These are phyloP conservation scores for Phasia obesa DNA, from an alignment of 2,888 invertebrate species.

Conservation along the genomic window DNA sequence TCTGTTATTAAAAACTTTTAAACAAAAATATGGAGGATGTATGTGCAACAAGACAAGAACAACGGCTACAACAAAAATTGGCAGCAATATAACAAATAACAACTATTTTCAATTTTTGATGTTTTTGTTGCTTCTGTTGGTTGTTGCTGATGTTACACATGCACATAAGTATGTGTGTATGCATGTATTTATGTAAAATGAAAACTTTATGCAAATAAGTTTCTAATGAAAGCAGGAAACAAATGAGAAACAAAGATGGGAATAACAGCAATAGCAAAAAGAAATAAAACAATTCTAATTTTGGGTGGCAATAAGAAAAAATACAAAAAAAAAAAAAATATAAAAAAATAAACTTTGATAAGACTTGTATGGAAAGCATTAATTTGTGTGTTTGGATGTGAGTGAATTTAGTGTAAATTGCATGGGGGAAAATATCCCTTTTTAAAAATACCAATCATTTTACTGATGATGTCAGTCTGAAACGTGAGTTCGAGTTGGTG, in stretches of 20 bases:
- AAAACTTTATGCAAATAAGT: slow-evolving; percentile 61
- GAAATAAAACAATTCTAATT: slow-evolving; percentile 13
- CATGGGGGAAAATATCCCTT: slow-evolving; percentile 4
- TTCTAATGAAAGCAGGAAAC: slow-evolving; percentile 58
- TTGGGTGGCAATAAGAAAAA: slow-evolving; percentile 38
- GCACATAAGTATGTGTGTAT: slow-evolving; percentile 1
- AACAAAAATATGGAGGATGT: not conserved
- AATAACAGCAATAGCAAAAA: slow-evolving; percentile 38
- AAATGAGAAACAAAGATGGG: slow-evolving; percentile 20
- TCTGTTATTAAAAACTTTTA: slow-evolving; percentile 45
- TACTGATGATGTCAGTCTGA: not conserved
- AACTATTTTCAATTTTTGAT: slow-evolving; percentile 46
- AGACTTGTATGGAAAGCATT: slow-evolving; percentile 18
- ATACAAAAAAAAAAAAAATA: slow-evolving; percentile 12
- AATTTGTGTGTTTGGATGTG: not conserved
- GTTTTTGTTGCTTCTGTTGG: slow-evolving; percentile 6
- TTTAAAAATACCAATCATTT: not conserved
- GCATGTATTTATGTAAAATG: slow-evolving; percentile 22
- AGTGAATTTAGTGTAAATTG: not conserved
- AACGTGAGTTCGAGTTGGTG: not conserved
- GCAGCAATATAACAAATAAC: slow-evolving; percentile 51
- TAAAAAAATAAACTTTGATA: slow-evolving; percentile 53
- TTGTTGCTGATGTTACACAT: slow-evolving; percentile 12
- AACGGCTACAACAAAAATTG: slow-evolving; percentile 17
- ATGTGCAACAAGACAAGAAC: slow-evolving; percentile 19